Conservation (phyloP, 2,888 invertebrate species). For the Danaus chrysippus region DNA sequence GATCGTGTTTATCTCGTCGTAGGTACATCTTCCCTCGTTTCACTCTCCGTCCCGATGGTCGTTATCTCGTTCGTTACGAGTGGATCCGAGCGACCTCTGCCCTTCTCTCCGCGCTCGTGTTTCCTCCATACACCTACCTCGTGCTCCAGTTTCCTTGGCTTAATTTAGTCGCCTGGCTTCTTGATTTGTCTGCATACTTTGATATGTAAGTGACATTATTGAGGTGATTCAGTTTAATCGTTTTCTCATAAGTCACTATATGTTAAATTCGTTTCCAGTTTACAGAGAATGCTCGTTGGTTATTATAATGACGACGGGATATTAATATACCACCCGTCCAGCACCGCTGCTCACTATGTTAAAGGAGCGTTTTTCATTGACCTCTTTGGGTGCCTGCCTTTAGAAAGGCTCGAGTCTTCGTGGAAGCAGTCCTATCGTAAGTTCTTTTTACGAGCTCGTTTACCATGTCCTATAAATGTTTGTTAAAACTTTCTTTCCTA, state of each 20-base stretch:
- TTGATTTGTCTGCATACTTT: conserved; percentile 51
- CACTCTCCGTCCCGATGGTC: conserved; percentile 61
- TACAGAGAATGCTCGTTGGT: conserved; percentile 62
- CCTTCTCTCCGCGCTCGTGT: conserved; percentile 45
- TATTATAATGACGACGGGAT: conserved; percentile 57
- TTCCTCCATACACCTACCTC: conserved; percentile 54
- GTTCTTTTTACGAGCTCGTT: neutral
- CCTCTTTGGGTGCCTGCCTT: conserved; percentile 48
- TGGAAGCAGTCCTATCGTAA: conserved; percentile 42
- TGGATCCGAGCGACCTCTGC: conserved; percentile 57
- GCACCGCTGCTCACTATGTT: conserved; percentile 59
- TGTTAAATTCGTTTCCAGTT: conserved; percentile 35
- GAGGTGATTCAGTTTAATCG: neutral
- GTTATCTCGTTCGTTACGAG: conserved; percentile 53
- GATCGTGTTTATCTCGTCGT: conserved; percentile 3
- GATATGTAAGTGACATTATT: conserved; percentile 50
- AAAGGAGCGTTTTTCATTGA: conserved; percentile 56
- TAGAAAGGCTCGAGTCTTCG: conserved; percentile 51
- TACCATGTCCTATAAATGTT: no score
- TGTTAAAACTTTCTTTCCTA: neutral
- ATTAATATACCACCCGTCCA: conserved; percentile 60
- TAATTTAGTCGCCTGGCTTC: conserved; percentile 38
- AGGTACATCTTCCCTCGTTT: conserved; percentile 66
- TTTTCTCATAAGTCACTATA: neutral
- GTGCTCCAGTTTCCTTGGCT: conserved; percentile 48